These are phyloP conservation scores for Trogon melanurus DNA, from an alignment of 2,113 vertebrate genomes.

Conservation along the genomic window DNA sequence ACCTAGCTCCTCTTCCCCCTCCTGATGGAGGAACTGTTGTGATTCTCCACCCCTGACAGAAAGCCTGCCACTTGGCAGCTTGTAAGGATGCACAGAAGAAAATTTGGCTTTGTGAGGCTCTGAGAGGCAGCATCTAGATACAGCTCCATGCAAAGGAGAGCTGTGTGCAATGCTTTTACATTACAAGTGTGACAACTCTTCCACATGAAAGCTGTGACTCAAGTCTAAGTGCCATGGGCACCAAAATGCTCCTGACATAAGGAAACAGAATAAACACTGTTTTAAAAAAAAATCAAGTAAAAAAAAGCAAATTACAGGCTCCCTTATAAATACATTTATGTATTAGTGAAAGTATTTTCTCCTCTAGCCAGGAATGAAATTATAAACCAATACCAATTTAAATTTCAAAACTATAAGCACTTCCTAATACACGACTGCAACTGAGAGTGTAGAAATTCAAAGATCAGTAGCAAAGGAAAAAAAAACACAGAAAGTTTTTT, in stretches of 20 bases:
- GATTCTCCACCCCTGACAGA: background rate
- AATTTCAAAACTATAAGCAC: background rate
- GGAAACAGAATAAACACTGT: background rate
- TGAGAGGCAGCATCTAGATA: background rate
- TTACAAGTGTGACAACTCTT: background rate
- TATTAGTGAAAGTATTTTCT: background rate
- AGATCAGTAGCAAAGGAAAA: background rate
- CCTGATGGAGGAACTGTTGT: background rate
- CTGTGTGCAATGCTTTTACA: background rate
- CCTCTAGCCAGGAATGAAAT: background rate
- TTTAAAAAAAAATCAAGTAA: background rate
- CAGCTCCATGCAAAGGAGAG: background rate
- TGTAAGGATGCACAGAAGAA: background rate
- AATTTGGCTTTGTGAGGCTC: background rate
- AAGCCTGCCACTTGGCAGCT: background rate
- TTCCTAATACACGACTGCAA: background rate
- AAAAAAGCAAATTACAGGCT: background rate
- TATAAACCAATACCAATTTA: background rate
- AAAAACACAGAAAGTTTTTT: accelerated
- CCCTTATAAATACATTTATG: background rate
- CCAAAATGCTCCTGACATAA: background rate
- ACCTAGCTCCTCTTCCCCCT: background rate
- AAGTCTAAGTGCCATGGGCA: background rate
- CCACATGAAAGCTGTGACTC: background rate
- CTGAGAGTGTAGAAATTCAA: background rate